A percentile compares a stretch with the other conserved stretches of the same genome.
Evolutionary conservation across 2,113 vertebrate genomes (phyloP).

Genomic region (Gadus chalcogrammus): DNA sequence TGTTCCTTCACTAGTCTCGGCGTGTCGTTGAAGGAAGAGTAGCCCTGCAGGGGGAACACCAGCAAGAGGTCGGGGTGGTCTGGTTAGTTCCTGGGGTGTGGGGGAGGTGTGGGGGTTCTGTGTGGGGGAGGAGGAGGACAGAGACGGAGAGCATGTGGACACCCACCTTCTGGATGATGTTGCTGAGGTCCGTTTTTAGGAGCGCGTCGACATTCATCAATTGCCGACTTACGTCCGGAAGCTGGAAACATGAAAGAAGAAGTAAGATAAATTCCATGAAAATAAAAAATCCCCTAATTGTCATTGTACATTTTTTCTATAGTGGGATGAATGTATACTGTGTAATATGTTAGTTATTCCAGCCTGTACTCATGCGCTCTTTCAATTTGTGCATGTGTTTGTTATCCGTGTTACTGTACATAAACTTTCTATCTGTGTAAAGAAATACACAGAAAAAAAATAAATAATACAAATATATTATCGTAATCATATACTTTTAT

Average conservation of each 20-base stretch:
- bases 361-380: too few relatives aligned
- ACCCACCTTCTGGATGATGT: conserved; percentile 82
- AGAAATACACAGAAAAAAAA: too few relatives aligned
- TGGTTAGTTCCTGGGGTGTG: not conserved
- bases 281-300: not conserved
- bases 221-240: conserved; percentile 73
- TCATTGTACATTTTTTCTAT: not conserved
- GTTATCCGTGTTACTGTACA: too few relatives aligned
- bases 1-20: conserved; percentile 82
- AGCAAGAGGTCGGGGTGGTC: not conserved
- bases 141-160: too few relatives aligned
- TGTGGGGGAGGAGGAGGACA: not conserved
- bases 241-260: conserved; percentile 58
- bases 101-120: not conserved
- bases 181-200: conserved; percentile 82
- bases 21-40: conserved; percentile 84
- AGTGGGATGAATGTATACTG: not conserved
- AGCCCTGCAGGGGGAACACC: conserved; percentile 75
- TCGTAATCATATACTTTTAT: too few relatives aligned
- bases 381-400: too few relatives aligned
- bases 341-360: not conserved
- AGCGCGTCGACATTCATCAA: conserved; percentile 77
- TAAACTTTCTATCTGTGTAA: too few relatives aligned
- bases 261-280: not conserved
- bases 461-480: too few relatives aligned